Conservation (phyloP, 1,140 invertebrate species). For the Theocolax elegans region DNA sequence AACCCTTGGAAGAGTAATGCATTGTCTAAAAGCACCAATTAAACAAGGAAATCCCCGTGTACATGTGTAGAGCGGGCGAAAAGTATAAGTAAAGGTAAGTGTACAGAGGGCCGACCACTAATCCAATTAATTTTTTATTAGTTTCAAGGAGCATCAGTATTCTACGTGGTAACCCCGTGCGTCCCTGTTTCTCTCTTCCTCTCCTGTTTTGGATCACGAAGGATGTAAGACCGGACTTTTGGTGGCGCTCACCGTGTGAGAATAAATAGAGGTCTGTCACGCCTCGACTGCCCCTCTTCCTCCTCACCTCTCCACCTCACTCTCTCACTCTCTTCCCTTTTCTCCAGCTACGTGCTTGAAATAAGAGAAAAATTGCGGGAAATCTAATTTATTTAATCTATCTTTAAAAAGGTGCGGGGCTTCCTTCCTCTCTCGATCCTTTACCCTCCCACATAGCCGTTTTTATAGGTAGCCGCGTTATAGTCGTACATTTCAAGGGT, state of each 20-base stretch:
- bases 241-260: slow-evolving; percentile 19
- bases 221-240: slow-evolving; percentile 30
- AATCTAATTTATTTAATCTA: slow-evolving; percentile 42
- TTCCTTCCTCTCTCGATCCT: background rate
- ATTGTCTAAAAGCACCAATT: too few relatives aligned
- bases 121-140: slow-evolving; percentile 42
- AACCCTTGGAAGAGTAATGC: too few relatives aligned
- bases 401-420: slow-evolving; percentile 27
- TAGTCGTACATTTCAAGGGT: background rate
- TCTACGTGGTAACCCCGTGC: slow-evolving; percentile 7
- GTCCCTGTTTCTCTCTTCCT: background rate
- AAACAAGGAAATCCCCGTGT: background rate
- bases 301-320: background rate
- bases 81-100: background rate
- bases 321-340: too few relatives aligned
- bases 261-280: slow-evolving; percentile 37
- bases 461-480: background rate
- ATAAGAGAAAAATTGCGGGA: slow-evolving; percentile 31
- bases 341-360: slow-evolving; percentile 39
- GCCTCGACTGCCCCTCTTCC: background rate
- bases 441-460: background rate
- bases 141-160: slow-evolving; percentile 31
- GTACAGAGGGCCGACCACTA: slow-evolving; percentile 26
- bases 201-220: background rate
- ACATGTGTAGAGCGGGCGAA: too few relatives aligned